Evolutionary conservation across 2,888 invertebrate genomes (phyloP), one percentile per base, ranked within the genome.

Genomic region (Ecdyonurus torrentis): DNA sequence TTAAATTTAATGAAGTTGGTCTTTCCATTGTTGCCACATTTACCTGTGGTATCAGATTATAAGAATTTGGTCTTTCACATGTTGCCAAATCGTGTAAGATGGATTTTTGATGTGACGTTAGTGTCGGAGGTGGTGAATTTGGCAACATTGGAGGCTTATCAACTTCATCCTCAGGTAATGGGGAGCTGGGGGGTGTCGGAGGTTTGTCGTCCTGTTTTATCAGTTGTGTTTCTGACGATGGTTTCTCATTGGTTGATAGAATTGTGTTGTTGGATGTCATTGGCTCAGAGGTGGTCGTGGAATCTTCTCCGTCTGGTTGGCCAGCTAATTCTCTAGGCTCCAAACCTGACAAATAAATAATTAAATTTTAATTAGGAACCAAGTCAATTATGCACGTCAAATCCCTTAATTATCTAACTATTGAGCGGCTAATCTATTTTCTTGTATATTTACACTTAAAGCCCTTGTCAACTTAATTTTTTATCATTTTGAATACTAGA

Each of bases 241-340:
- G 37, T 15, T 37, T 37, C 7, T 15, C 15, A 37, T 37, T 37
- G 15, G 5, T 10, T 5, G 5, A 10, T 37, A 37, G 37, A 15
- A 5, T 10, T 5, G 37, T 37, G 15, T 15, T 15, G 15, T 15
- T 37, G 7, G 37, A 37, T 5, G 5, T 37, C 7, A 10, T 55
- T 5, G n/a, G 19, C 72, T 85, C 85, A 15, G 64, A 59, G 1
- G 63, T 60, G 1, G 65, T 58, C 23, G 20, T 52, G 23, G 78
- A 78, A 1, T 79, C 75, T 55, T 85, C 84, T n/a, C 91, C 90
- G 70, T 91, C 91, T 0, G 91, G 91, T 70, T 89, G 90, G 7
- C 90, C 91, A 7, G 89, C 90, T 67, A 86, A 75, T 70, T 91
- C 90, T 25, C 90, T 55, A 5, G 55, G 55, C 20, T 55, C 55